Evolutionary conservation across 2,888 invertebrate species (phyloP), one percentile per base, ranked within the genome.

Genomic region (Atrina japonica): DNA sequence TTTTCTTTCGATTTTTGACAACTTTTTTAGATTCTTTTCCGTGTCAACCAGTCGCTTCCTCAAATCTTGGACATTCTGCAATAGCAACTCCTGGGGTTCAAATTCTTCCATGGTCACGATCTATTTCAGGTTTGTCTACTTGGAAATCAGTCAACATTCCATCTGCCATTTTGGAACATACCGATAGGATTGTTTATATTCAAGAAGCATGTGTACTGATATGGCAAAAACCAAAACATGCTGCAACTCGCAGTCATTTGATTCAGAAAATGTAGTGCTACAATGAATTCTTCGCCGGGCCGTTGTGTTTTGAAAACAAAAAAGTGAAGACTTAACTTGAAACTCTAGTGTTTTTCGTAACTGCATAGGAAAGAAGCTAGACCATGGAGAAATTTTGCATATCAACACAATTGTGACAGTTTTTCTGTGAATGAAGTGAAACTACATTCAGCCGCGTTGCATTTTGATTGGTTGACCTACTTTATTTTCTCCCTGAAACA

Each of bases 61-160:
- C 60, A 87, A 76, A 63, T 86, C 86, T 63, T 84, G 75, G 2
- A 85, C 84, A 77, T 85, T 85, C 56, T 79, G 80, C 74, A 85
- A 80, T 50, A 85, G 59, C 41, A 80, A 59, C 25, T 80, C 78
- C 30, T 83, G 81, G 55, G 83, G 80, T 14, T 78, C 75, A 49
- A 66, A 71, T 35, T 81, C 81, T 7, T 73, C 67, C 81, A 82
- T 82, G 9, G 29, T 65, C 52, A 40, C 43, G 29, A 49, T 47
- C 29, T 23, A 30, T 30, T 41, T 52, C 40, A 52, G 25, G 30
- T 45, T 58, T 66, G 66, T 58, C 49, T 59, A 47, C 30, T 60
- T 67, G 60, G 60, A 67, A 40, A 67, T 67, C 60, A 49, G 30
- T 61, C 61, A 61, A 61, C 45, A 49, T 49, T 49, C 49, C 49